A percentile compares a stretch with the other conserved stretches of the same genome.
These are phyloP conservation scores for Otus scops DNA, from an alignment of 2,797 vertebrate species.

Conservation along the genomic window DNA sequence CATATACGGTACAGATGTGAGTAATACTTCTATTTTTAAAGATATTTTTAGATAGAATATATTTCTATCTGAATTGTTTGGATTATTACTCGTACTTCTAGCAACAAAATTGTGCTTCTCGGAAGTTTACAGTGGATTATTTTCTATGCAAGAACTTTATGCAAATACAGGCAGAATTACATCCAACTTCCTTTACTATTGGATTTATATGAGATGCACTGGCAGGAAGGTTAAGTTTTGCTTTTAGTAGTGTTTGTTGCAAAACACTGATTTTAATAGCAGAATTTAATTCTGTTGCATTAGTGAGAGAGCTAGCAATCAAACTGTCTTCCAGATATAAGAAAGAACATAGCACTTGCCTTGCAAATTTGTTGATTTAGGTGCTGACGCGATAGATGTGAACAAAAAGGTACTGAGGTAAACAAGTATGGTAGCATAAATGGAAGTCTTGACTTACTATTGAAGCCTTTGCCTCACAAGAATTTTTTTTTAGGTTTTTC, in stretches of 20 bases:
- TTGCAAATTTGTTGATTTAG: neutral
- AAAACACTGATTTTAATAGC: neutral
- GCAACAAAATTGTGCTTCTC: neutral
- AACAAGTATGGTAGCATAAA: neutral
- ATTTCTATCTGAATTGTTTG: neutral
- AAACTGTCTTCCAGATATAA: neutral
- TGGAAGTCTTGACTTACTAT: neutral
- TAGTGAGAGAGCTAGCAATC: neutral
- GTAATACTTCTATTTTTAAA: slow-evolving; percentile 46
- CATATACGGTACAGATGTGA: slow-evolving; percentile 93
- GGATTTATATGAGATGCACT: neutral
- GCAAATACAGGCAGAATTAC: neutral
- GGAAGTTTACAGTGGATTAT: neutral
- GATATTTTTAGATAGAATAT: neutral
- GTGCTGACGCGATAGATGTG: neutral
- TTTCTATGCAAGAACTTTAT: neutral
- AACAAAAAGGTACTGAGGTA: neutral
- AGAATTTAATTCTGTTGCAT: neutral
- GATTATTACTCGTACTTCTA: neutral
- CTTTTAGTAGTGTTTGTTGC: neutral
- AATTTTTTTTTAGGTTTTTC: neutral
- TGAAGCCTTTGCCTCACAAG: neutral
- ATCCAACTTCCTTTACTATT: neutral
- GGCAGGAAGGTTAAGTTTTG: neutral
- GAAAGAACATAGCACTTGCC: neutral